Evolutionary conservation across 2,888 invertebrate genomes (phyloP).

Genomic region (Galeopsomyia nigrocyanea): DNA sequence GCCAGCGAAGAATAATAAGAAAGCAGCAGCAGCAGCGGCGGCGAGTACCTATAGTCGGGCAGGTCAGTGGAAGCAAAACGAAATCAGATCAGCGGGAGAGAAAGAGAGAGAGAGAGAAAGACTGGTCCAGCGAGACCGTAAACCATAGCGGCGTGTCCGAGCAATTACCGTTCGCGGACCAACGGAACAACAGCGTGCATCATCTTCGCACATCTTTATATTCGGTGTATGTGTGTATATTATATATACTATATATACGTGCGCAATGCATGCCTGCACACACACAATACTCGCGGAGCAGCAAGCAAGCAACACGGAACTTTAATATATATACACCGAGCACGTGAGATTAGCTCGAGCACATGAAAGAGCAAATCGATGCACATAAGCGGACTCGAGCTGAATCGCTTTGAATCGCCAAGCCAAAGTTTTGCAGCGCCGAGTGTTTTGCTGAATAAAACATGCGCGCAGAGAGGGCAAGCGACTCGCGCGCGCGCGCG

Average conservation of each 20-base stretch:
- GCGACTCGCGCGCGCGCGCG: no score
- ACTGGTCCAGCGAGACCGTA: constrained; percentile 27
- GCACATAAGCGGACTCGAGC: not conserved
- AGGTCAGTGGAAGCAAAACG: constrained; percentile 56
- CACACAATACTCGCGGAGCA: constrained; percentile 50
- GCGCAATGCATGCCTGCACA: constrained; percentile 52
- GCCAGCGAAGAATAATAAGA: not conserved
- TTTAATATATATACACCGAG: not conserved
- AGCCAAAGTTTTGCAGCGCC: not conserved
- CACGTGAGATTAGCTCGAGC: no score
- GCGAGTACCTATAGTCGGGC: constrained; percentile 46
- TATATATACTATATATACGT: constrained; percentile 12
- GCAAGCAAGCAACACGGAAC: constrained; percentile 36
- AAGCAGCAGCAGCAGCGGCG: not conserved
- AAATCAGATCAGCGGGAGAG: constrained; percentile 58
- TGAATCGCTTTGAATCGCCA: constrained; percentile 3
- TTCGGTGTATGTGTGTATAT: constrained; percentile 52
- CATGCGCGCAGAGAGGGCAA: not conserved
- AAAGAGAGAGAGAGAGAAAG: constrained; percentile 43
- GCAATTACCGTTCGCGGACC: constrained; percentile 55
- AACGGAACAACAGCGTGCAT: constrained; percentile 52
- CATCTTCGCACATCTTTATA: constrained; percentile 55
- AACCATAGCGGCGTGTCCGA: constrained; percentile 53
- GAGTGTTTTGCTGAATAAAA: constrained; percentile 3
- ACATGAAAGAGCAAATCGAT: no score